A percentile compares a stretch with the other conserved stretches of the same genome.
Conservation (phyloP, 2,888 invertebrate species). For the Dasypolia templi region DNA sequence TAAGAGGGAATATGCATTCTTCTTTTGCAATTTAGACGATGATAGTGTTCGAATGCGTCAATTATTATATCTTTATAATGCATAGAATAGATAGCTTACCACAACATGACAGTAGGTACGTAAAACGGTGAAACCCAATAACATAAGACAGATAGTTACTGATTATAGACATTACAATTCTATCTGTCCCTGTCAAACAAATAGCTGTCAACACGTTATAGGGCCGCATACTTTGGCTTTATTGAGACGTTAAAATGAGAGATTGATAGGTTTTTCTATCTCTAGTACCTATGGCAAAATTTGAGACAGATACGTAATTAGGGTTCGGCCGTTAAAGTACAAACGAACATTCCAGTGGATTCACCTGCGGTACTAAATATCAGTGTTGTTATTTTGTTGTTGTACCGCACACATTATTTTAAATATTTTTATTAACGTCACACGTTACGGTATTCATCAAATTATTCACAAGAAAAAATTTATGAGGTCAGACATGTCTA, state of each 20-base stretch:
- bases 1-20: not conserved
- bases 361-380: not conserved
- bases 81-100: not conserved
- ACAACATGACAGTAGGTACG: not conserved
- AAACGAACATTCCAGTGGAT: not conserved
- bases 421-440: not conserved
- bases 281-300: too few species aligned
- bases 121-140: too few species aligned
- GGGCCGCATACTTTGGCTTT: too few species aligned
- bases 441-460: not conserved
- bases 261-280: too few species aligned
- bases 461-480: not conserved
- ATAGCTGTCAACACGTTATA: too few species aligned
- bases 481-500: not conserved
- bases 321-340: too few species aligned
- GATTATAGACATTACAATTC: too few species aligned
- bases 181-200: too few species aligned
- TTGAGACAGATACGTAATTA: too few species aligned
- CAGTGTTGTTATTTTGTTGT: not conserved
- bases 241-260: too few species aligned
- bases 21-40: slow-evolving; percentile 13
- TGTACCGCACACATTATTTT: not conserved
- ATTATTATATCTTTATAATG: slow-evolving; percentile 5
- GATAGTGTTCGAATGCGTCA: not conserved
- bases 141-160: too few species aligned